Evolutionary conservation across 2,113 vertebrate genomes (phyloP).

Genomic region (Aldabrachelys gigantea): DNA sequence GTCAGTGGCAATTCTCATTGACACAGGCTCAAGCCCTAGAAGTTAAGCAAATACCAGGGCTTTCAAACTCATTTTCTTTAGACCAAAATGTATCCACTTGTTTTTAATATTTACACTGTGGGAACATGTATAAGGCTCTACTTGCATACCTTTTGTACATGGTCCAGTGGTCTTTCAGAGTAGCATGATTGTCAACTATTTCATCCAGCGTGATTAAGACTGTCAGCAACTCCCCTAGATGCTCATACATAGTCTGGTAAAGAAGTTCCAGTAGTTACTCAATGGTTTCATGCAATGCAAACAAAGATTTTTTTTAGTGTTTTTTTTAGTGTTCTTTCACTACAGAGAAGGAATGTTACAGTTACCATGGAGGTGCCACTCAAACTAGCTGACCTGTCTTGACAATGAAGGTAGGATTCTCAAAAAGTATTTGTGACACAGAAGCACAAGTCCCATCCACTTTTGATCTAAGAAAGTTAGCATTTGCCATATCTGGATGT

Average conservation of each 20-base stretch:
- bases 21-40: neutral
- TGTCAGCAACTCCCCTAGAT: conserved; percentile 92
- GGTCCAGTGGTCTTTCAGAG: conserved; percentile 97
- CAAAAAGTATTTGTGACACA: neutral
- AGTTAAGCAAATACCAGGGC: neutral
- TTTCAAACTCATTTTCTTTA: neutral
- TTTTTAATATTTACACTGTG: neutral
- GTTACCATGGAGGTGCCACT: neutral
- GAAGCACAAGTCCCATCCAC: neutral
- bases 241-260: conserved; percentile 93
- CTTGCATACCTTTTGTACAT: conserved; percentile 97
- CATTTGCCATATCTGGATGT: neutral
- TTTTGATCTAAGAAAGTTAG: neutral
- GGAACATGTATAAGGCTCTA: neutral
- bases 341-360: neutral
- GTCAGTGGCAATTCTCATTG: neutral
- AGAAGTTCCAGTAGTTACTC: conserved; percentile 32
- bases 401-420: neutral
- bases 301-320: neutral
- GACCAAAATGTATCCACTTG: neutral
- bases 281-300: neutral
- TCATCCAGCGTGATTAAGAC: conserved; percentile 95
- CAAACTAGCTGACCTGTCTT: neutral
- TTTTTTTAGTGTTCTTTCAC: neutral
- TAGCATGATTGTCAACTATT: conserved; percentile 94